phyloP scores from a whole-genome alignment of 2,113 vertebrate species.

The Piaya cayana region DNA sequence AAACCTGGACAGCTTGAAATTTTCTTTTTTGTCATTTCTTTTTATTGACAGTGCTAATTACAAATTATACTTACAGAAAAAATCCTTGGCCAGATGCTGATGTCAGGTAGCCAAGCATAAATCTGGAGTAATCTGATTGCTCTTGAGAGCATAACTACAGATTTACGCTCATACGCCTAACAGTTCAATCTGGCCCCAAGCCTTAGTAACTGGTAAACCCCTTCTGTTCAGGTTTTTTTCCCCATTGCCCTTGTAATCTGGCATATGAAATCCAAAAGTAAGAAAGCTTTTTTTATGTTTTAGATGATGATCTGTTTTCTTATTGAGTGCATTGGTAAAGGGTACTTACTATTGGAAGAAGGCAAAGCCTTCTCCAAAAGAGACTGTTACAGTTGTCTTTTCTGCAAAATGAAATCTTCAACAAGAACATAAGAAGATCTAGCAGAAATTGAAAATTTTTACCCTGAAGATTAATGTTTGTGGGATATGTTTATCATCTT shows the following conservation, averaged over 20 bases:
- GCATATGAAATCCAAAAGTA: neutral
- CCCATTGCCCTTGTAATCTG: neutral
- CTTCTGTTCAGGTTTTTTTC: neutral
- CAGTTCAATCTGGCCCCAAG: neutral
- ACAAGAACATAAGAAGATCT: neutral
- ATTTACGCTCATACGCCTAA: neutral
- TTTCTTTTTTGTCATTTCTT: neutral
- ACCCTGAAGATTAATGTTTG: neutral
- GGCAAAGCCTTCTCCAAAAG: neutral
- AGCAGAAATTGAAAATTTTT: neutral
- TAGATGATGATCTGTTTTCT: neutral
- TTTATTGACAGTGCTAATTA: neutral
- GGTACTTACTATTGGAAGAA: neutral
- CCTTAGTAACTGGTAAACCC: neutral
- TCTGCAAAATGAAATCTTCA: neutral
- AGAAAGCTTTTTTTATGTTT: neutral
- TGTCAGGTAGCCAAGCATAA: neutral
- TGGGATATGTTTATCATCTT: neutral
- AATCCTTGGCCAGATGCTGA: neutral
- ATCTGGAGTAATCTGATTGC: neutral
- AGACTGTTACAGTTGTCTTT: neutral
- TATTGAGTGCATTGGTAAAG: neutral
- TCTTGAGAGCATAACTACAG: neutral
- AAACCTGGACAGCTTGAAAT: neutral
- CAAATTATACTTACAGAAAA: neutral